A percentile compares a stretch with the other conserved stretches of the same genome.
Evolutionary conservation across 2,113 vertebrate genomes (phyloP).

Genomic region (Gallinago media): DNA sequence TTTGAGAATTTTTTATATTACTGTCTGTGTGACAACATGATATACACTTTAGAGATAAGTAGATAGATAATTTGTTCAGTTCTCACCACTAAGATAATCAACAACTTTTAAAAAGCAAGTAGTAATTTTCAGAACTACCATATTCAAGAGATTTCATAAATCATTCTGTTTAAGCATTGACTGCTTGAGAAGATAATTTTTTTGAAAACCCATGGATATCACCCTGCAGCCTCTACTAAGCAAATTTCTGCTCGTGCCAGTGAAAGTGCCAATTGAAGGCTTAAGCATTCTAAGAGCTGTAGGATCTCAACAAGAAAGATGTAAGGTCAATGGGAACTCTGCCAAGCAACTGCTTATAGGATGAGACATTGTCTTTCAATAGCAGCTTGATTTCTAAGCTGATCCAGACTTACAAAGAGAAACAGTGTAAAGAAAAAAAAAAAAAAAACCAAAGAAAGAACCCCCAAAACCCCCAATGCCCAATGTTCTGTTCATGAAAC

Average conservation of each 20-base stretch:
- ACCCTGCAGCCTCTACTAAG: not conserved
- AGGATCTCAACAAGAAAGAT: not conserved
- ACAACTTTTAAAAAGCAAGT: not conserved
- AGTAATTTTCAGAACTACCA: not conserved
- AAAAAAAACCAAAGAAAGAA: not conserved
- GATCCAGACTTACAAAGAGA: not conserved
- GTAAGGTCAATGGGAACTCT: not conserved
- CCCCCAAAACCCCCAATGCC: too few species aligned
- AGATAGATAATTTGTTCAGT: not conserved
- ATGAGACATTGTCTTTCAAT: not conserved
- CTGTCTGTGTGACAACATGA: not conserved
- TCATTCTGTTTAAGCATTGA: not conserved
- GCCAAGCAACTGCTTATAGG: not conserved
- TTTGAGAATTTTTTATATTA: not conserved
- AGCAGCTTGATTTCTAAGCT: not conserved
- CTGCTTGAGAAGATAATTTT: not conserved
- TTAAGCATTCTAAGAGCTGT: not conserved
- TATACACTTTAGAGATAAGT: not conserved
- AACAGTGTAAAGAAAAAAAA: not conserved
- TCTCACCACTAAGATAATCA: not conserved
- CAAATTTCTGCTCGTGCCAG: not conserved
- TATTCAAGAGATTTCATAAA: not conserved
- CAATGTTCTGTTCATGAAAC: not conserved
- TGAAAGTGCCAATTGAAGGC: not conserved
- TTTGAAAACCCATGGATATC: not conserved